phyloP scores from a whole-genome alignment of 2,797 vertebrate genomes.

The Avahi laniger region DNA sequence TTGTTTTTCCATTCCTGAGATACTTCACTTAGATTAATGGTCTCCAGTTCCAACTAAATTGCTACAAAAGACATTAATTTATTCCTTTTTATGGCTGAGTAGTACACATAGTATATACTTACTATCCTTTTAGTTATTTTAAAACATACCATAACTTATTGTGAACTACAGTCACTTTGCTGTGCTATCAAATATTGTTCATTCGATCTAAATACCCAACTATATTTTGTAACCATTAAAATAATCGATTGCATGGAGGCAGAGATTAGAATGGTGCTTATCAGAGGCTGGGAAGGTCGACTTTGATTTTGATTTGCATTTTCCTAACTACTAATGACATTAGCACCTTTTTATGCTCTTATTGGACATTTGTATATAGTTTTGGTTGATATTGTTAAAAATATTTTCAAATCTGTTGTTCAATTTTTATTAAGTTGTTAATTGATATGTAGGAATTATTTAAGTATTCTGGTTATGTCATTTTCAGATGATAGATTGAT shows the following conservation, averaged over 20 bases:
- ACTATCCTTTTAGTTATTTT: background rate
- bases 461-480: background rate
- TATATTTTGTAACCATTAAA: background rate
- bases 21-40: background rate
- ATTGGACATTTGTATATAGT: background rate
- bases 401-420: background rate
- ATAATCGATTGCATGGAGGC: background rate
- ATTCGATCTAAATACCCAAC: background rate
- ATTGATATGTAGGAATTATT: background rate
- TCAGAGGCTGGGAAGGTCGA: background rate
- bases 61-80: background rate
- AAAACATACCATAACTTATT: background rate
- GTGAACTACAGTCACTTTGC: background rate
- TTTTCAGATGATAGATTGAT: background rate
- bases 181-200: background rate
- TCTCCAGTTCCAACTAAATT: background rate
- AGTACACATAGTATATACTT: background rate
- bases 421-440: background rate
- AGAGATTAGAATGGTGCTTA: background rate
- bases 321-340: background rate
- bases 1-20: background rate
- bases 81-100: background rate
- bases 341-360: background rate
- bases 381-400: background rate
- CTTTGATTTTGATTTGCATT: background rate